Evolutionary conservation across 2,888 invertebrate species (phyloP), one percentile per base, ranked within the genome.

Genomic region (Cantharis rustica): DNA sequence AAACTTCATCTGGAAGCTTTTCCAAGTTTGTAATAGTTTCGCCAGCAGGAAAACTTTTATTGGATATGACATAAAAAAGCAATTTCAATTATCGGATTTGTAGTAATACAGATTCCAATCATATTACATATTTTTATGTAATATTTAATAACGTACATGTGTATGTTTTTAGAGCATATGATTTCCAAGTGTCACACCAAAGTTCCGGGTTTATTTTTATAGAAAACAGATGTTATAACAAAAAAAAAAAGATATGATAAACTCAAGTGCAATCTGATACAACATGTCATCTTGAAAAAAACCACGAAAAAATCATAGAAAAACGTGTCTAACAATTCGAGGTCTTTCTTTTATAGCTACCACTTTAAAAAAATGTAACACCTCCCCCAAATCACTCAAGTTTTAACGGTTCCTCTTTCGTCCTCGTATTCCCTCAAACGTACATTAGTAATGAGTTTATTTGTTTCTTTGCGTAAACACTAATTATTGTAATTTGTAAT

Each of bases 1-100:
- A 71, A 20, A 62, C 26, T 61, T 64, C 23, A 16, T 62, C 15
- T 20, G 62, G 62, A 71, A 27, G 31, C 23, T 71, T 71, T 16
- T 27, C 27, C 27, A 26, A 27, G 16, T 62, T 23, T 23, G 15
- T 31, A 71, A 26, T 64, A 63, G 64, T 66, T 66, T 66, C 64
- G 15, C 64, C 17, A 66, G 64, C 64, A 66, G 23, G 64, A 66
- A 66, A 66, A 66, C 64, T 66, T 66, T 66, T 66, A 66, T 66
- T 66, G 23, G 64, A 66, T 20, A 20, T 20, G 64, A 66, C 64
- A 23, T 66, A 66, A 66, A 66, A 23, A 66, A 66, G 23, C 64
- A 66, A 66, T 66, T 66, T 66, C 64, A 66, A 66, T 66, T 66
- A 66, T 66, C 17, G 64, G 64, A 66, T 66, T 66, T 66, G 64